Evolutionary conservation across 2,888 invertebrate genomes (phyloP), one percentile per base, ranked within the genome.

Genomic region (Volucella inflata): DNA sequence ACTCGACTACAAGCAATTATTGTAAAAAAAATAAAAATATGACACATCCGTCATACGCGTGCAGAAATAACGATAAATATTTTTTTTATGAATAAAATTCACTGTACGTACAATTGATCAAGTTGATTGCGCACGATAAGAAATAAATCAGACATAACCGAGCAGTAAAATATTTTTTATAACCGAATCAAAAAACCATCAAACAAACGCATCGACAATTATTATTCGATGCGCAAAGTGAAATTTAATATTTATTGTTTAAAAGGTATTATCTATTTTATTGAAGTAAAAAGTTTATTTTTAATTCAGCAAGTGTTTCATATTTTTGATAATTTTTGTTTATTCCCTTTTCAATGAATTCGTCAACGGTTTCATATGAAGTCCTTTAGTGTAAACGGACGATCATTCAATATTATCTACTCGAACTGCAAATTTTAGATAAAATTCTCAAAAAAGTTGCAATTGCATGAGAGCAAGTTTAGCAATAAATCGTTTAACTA

Each of bases 141-240:
- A 67, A 21, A 67, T 67, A 67, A 67, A 67, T 67, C 53, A 30
- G 17, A 30, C 30, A 21, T 40, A 51, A 38, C 57, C 16, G n/a
- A 38, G 57, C 30, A 36, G 8, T 48, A 36, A 30, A 30, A 30
- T 30, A 48, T 48, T 16, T 64, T 64, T 62, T 62, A 62, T 62
- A 12, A n/a, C 11, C 46, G 30, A 46, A 21, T 62, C 21, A 46
- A 62, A 62, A n/a, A 46, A 30, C 16, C 40, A 62, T 46, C 12
- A 30, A 46, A 62, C n/a, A 0, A 14, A 11, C 30, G n/a, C 30
- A 62, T n/a, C 14, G 30, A 14, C n/a, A 46, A 46, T 62, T 62
- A 62, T 62, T 62, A 62, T 62, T 46, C 60, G 1, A 2, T 12
- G 3, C 44, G 12, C 46, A 30, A 44, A 30, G 38, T 38, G 8